phyloP scores from a whole-genome alignment of 2,888 invertebrate genomes.

The Xylophagus ater region DNA sequence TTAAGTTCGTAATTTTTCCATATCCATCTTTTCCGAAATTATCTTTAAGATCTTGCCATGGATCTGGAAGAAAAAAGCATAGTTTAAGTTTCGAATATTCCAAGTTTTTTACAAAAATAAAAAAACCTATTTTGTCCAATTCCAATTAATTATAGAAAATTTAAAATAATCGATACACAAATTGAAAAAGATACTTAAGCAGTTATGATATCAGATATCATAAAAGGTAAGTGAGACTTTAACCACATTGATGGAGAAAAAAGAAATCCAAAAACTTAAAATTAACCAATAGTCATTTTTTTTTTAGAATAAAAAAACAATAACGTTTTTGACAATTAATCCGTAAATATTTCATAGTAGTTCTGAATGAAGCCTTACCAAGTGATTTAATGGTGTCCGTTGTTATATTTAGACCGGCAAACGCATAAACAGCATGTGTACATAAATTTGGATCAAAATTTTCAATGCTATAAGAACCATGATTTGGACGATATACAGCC shows the following conservation, averaged over 20 bases:
- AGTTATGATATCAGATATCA: neutral
- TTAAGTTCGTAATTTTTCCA: constrained; percentile 54
- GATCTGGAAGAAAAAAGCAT: constrained; percentile 42
- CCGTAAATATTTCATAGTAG: no score
- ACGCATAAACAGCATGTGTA: constrained; percentile 72
- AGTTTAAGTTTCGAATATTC: no score
- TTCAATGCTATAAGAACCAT: constrained; percentile 53
- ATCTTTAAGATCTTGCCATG: constrained; percentile 65
- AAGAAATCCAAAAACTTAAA: neutral
- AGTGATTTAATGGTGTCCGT: constrained; percentile 57
- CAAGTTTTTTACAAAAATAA: no score
- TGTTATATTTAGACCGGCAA: constrained; percentile 61
- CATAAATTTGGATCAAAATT: constrained; percentile 64
- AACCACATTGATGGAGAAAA: neutral
- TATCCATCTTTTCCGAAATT: constrained; percentile 63
- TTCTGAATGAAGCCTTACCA: constrained; percentile 43
- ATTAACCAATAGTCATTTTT: neutral
- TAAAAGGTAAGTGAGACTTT: neutral
- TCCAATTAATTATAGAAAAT: no score
- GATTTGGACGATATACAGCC: constrained; percentile 60
- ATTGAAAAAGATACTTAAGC: neutral
- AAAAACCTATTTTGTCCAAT: no score
- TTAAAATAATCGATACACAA: no score
- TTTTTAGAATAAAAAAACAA: neutral
- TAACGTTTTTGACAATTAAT: neutral